These are phyloP conservation scores for Solenopsis invicta DNA, from an alignment of 1,140 invertebrate species.

Conservation along the genomic window DNA sequence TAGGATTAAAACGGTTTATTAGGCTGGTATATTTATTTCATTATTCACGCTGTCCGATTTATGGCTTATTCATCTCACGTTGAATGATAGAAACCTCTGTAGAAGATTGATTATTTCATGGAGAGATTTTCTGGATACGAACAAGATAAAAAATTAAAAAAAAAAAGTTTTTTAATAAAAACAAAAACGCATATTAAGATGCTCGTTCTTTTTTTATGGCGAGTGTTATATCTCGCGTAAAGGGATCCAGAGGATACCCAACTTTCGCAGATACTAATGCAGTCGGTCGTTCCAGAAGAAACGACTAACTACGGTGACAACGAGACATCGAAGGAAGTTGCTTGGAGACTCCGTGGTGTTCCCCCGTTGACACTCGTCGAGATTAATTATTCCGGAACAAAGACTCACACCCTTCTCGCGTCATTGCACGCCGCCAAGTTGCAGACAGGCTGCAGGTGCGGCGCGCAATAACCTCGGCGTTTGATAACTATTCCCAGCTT, in stretches of 20 bases:
- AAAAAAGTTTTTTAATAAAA: not conserved
- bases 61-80: slow-evolving; percentile 14
- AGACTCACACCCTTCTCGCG: slow-evolving; percentile 58
- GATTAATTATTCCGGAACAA: slow-evolving; percentile 84
- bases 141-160: not conserved
- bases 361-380: slow-evolving; percentile 77
- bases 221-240: not conserved
- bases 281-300: slow-evolving; percentile 71
- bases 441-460: slow-evolving; percentile 73
- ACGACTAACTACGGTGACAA: slow-evolving; percentile 73
- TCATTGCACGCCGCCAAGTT: slow-evolving; percentile 67
- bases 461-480: slow-evolving; percentile 79
- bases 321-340: slow-evolving; percentile 63
- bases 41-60: slow-evolving; percentile 14
- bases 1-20: slow-evolving; percentile 34
- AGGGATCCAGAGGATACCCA: not conserved
- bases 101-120: slow-evolving; percentile 14
- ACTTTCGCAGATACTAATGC: slow-evolving; percentile 48
- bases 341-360: slow-evolving; percentile 50
- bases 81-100: slow-evolving; percentile 15
- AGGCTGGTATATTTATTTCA: slow-evolving; percentile 28
- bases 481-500: slow-evolving; percentile 79
- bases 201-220: not conserved
- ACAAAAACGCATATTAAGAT: not conserved
- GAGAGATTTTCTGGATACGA: not conserved